Percentiles rank a stretch among this genome's conserved stretches.
These are phyloP conservation scores for Sorex araneus DNA, from an alignment of 2,113 vertebrate species.

Conservation along the genomic window DNA sequence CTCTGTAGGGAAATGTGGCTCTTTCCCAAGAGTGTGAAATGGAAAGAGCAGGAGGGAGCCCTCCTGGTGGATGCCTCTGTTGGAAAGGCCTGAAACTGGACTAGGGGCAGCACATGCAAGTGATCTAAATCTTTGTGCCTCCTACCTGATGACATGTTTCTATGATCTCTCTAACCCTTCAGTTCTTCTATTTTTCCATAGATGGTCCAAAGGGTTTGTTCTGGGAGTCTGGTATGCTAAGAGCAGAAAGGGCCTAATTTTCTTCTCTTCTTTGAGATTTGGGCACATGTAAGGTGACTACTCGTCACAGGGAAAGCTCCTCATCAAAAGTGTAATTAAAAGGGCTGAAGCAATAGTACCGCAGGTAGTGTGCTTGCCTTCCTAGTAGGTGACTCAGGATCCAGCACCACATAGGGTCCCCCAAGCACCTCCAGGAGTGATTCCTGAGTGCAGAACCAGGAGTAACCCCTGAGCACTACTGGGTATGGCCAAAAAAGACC, in stretches of 20 bases:
- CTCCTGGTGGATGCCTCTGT: neutral
- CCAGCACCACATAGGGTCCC: no score
- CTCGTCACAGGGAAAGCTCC: neutral
- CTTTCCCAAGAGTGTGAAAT: constrained; percentile 10
- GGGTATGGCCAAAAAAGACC: no score
- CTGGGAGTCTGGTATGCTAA: neutral
- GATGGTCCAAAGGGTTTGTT: neutral
- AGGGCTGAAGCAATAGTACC: no score
- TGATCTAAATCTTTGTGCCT: neutral
- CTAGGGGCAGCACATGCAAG: neutral
- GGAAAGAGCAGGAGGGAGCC: neutral
- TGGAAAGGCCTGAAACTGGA: neutral
- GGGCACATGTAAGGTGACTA: neutral
- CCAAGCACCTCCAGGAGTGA: no score
- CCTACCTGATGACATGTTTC: neutral
- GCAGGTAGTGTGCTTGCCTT: no score
- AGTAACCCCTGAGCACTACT: no score
- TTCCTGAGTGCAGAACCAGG: no score
- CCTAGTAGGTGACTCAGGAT: no score
- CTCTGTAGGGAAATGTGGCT: neutral
- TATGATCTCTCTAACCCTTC: neutral
- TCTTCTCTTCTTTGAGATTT: constrained; percentile 19
- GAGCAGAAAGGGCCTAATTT: neutral
- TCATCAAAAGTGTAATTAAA: neutral
- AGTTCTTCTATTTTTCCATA: neutral